Conservation (phyloP, 2,888 invertebrate genomes). For the Phengaris arion region DNA sequence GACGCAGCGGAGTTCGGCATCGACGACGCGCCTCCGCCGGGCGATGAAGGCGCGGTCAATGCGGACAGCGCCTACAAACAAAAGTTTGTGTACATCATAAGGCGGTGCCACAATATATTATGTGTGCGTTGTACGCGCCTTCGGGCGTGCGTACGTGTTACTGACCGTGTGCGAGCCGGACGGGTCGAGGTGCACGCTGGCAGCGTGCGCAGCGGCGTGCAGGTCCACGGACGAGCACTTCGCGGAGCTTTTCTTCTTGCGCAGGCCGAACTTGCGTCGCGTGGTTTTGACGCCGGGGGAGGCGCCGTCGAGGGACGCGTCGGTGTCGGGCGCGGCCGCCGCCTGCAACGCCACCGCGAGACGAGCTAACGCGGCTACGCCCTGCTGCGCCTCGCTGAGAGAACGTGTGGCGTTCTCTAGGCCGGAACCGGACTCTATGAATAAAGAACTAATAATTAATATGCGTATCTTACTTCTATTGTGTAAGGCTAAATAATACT, state of each 20-base stretch:
- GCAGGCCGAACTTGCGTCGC: constrained; percentile 83
- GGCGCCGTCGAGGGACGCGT: constrained; percentile 79
- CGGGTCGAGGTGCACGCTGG: constrained; percentile 56
- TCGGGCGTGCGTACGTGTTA: background rate
- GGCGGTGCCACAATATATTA: background rate
- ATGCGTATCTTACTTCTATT: background rate
- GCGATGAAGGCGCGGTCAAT: constrained; percentile 72
- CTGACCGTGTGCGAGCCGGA: constrained; percentile 67
- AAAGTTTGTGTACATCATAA: background rate
- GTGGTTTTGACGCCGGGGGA: constrained; percentile 84
- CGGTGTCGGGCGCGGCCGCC: constrained; percentile 73
- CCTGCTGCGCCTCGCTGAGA: constrained; percentile 83
- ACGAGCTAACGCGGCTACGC: constrained; percentile 83
- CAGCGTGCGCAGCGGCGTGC: constrained; percentile 45
- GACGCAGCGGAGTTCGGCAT: constrained; percentile 70
- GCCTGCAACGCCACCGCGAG: constrained; percentile 73
- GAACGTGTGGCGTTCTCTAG: constrained; percentile 83
- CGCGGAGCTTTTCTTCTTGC: constrained; percentile 82
- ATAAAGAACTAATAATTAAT: background rate
- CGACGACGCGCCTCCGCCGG: constrained; percentile 68
- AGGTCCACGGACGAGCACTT: constrained; percentile 83
- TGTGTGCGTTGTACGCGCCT: background rate
- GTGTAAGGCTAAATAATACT: too few relatives aligned
- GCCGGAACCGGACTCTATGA: constrained; percentile 80
- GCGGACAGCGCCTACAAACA: constrained; percentile 62